These are phyloP conservation scores for Pseudotriccus pelzelni DNA, from an alignment of 2,797 vertebrate species.

Conservation along the genomic window DNA sequence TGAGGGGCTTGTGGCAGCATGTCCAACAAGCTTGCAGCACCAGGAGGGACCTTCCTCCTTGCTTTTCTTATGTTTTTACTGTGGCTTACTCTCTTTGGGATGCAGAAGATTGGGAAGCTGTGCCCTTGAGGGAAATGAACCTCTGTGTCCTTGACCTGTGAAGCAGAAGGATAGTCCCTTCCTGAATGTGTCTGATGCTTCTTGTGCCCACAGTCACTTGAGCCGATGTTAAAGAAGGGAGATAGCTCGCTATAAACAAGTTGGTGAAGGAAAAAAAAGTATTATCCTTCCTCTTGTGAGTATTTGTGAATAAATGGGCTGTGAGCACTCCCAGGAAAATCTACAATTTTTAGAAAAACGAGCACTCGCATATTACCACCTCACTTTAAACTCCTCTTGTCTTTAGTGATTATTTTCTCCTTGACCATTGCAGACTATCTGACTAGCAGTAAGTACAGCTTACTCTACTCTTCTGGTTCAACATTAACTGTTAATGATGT, in stretches of 20 bases:
- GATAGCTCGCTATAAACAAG: not conserved
- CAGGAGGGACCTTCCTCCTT: not conserved
- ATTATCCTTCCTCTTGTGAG: not conserved
- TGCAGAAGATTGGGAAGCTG: not conserved
- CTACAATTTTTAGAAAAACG: not conserved
- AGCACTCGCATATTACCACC: not conserved
- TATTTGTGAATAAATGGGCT: not conserved
- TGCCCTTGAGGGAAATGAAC: not conserved
- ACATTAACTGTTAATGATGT: constrained; percentile 47
- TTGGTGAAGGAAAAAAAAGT: not conserved
- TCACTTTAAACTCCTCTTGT: constrained; percentile 28
- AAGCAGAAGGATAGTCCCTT: not conserved
- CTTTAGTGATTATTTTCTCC: constrained; percentile 52
- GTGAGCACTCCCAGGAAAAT: constrained; percentile 12
- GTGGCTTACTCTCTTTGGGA: not conserved
- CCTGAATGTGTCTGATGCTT: fast-evolving
- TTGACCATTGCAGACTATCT: constrained; percentile 28
- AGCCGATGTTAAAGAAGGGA: not conserved
- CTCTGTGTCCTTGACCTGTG: not conserved
- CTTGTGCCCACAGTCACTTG: not conserved
- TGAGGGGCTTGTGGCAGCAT: not conserved
- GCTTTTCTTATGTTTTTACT: not conserved
- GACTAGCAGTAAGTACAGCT: constrained; percentile 43
- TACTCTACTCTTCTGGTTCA: constrained; percentile 33
- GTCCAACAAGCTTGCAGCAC: fast-evolving